Base-by-base conservation (phyloP, 2,888 invertebrate species). In the Erpobdella octoculata region DNA sequence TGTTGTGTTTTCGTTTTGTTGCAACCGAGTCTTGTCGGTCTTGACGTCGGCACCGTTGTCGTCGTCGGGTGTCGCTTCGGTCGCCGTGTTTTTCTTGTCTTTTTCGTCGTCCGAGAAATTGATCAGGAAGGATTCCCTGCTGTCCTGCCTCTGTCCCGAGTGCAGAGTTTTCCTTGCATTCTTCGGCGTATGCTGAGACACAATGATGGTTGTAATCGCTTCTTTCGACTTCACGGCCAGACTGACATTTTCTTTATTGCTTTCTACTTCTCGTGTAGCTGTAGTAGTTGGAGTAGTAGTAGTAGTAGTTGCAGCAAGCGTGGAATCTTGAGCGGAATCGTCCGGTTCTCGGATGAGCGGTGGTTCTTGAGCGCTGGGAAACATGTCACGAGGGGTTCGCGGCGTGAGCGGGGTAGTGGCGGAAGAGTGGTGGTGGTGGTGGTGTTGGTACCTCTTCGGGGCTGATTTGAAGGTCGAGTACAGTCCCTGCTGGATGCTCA, bases 401-500 rank as follows among this genome's bases (percentile, higher is more conserved):
- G 53, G 53, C 15, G 53, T 53, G 8, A 53, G 1, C 1, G 53
- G 53, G 53, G 53, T 53, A 8, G n/a, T 28, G 9, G 21, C 53
- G 2, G 53, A 28, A 25, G 53, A 53, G 21, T 15, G 21, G 53
- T 53, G 8, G 18, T 53, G 53, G 53, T 53, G 8, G 18, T 53
- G 53, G n/a, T n/a, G n/a, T n/a, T n/a, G n/a, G n/a, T n/a, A n/a
- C n/a, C 28, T 37, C n/a, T 67, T 67, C 21, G 67, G 31, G 46
- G 46, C 38, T 25, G 21, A 41, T 37, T 67, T 67, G 46, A 67
- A 67, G 41, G 67, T 46, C 18, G 67, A 67, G 31, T 67, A 67
- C 21, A 67, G 37, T 21, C 69, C 69, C 33, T 69, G 69, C 21
- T 69, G 69, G 58, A 69, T 69, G 58, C 46, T 33, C 12, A 69